Base-by-base conservation (phyloP, 2,797 vertebrate species). In the Gephyroberyx darwinii region DNA sequence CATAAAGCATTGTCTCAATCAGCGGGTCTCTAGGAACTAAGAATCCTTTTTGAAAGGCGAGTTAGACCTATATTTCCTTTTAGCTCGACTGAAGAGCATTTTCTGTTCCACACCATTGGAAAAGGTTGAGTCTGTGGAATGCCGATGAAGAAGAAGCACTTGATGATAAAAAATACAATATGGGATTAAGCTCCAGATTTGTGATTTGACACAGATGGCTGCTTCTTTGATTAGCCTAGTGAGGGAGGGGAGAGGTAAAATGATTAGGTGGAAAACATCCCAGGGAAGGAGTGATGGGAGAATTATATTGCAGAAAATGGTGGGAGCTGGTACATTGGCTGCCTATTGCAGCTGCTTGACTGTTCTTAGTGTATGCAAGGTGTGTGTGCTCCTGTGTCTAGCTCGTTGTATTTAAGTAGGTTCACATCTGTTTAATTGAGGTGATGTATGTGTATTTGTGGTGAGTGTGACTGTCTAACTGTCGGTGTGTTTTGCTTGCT, bases 1-100 rank as follows among this genome's bases (percentile, higher is more conserved):
- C 37, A 66, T 37, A 59, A 60, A 61, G 50, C 45, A 52, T 7
- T 3, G 7, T 52, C 63, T 74, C 63, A 54, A n/a, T 74, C 71
- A 67, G 6, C 5, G 5, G 14, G 64, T 22, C 37, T 19, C 26
- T n/a, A 8, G 56, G 30, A 60, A 37, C 14, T 5, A 58, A 63
- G 30, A 17, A 53, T 35, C 5, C 33, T 16, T 45, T 47, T 17
- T 20, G 33, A 20, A 53, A 43, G 26, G 58, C 33, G 33, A 2
- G 61, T 8, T 26, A 52, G 33, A 35, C 33, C 33, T 35, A 35
- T 35, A 35, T 54, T 45, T 71, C 19, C 31, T 58, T 41, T 48
- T 20, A 8, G 14, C 20, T 9, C 26, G 17, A 19, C 20, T 13
- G 30, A 55, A n/a, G 66, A 69, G 13, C 45, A 37, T 35, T 48